Evolutionary conservation across 2,888 invertebrate genomes (phyloP), one percentile per base, ranked within the genome.

Genomic region (Bellardia pandia): DNA sequence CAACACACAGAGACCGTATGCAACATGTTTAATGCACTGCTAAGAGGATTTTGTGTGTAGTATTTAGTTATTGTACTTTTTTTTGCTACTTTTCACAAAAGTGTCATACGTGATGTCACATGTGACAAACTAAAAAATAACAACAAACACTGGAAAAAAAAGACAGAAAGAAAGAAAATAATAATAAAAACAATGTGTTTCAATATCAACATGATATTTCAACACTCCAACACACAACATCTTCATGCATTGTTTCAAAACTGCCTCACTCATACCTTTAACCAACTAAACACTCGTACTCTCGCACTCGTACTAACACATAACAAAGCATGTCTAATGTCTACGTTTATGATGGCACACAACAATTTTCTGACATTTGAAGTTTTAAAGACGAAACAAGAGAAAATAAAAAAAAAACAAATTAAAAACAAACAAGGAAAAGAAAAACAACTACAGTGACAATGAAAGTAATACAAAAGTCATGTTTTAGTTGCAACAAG

Each of bases 311-410:
- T 23, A 66, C 56, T 16, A 53, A 81, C 74, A 78, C 62, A 77
- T 85, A 81, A 78, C 81, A 81, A 85, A 85, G 74, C 77, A 78
- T 81, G 85, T 87, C 85, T 85, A 78, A 84, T 85, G 87, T 87
- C 77, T 80, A 77, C 74, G 64, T 75, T 72, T 79, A 71, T 83
- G 60, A 80, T 66, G 80, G 79, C 74, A 69, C 53, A 79, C 53
- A 79, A 79, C 74, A 79, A 79, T 74, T 79, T 69, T 79, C 62
- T 79, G 79, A 85, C 85, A 85, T 80, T 76, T 75, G 75, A 85
- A 85, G 85, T 75, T 85, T 60, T 62, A 62, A 75, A 45, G 45
- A 45, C 13, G 13, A 45, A 79, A 23, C 23, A 23, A 23, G 23
- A 74, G 62, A 64, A 79, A 62, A 84, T 51, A 58, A 79, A 53